A percentile compares a stretch with the other conserved stretches of the same genome.
Conservation (phyloP, 1,140 invertebrate species). For the Drosophila truncata region DNA sequence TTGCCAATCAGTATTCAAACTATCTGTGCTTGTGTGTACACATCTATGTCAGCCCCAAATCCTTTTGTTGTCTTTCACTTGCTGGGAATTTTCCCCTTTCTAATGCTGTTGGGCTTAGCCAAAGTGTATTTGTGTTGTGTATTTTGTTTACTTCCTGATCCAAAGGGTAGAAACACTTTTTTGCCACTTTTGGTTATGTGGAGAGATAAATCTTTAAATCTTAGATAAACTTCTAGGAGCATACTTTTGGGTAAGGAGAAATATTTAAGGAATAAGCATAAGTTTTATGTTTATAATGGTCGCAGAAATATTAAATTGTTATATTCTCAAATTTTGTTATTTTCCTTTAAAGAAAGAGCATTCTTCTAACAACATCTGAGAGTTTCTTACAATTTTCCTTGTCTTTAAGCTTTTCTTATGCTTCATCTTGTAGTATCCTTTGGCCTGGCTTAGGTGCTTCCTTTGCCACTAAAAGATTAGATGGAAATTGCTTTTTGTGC, state of each 20-base stretch:
- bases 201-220: not conserved
- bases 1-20: slow-evolving; percentile 38
- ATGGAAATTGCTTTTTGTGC: slow-evolving; percentile 67
- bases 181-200: slow-evolving; percentile 2
- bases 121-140: slow-evolving; percentile 51
- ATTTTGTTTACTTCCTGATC: slow-evolving; percentile 36
- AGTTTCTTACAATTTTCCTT: not conserved
- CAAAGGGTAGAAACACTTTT: slow-evolving; percentile 21
- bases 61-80: slow-evolving; percentile 50
- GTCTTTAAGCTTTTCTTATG: slow-evolving; percentile 29
- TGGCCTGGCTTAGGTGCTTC: slow-evolving; percentile 17
- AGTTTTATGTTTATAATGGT: not conserved
- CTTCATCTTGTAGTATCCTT: slow-evolving; percentile 25
- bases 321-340: not conserved
- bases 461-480: slow-evolving; percentile 46
- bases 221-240: not conserved
- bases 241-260: slow-evolving; percentile 2
- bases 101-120: slow-evolving; percentile 55
- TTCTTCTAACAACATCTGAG: not conserved
- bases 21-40: slow-evolving; percentile 17
- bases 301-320: not conserved
- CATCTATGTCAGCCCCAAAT: slow-evolving; percentile 37
- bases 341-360: slow-evolving; percentile 8
- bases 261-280: not conserved
- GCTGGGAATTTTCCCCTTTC: slow-evolving; percentile 40